phyloP scores from a whole-genome alignment of 2,113 vertebrate species.

The Tetrax tetrax region DNA sequence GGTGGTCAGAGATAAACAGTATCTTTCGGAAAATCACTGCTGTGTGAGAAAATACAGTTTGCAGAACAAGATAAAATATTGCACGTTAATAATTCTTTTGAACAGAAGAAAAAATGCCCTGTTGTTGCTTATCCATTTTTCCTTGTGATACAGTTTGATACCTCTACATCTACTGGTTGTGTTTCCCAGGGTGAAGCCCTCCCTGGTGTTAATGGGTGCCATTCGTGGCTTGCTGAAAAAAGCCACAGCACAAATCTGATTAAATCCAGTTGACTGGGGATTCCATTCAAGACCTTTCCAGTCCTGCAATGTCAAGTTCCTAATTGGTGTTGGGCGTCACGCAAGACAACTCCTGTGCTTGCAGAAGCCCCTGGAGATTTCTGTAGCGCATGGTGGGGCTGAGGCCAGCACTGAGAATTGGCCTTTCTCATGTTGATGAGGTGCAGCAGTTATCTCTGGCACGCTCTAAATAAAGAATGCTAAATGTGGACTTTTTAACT shows the following conservation, averaged over 20 bases:
- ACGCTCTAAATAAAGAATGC: not conserved
- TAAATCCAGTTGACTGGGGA: not conserved
- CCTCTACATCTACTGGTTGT: not conserved
- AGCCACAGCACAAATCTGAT: not conserved
- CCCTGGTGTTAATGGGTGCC: not conserved
- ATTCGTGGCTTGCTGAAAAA: not conserved
- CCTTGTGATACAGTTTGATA: not conserved
- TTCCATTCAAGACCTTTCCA: not conserved
- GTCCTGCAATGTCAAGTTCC: not conserved
- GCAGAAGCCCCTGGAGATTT: not conserved
- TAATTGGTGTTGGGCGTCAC: not conserved
- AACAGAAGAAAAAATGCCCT: not conserved
- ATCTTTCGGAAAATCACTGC: not conserved
- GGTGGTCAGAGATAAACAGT: not conserved
- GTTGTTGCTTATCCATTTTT: not conserved
- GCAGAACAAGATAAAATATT: not conserved
- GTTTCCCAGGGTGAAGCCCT: not conserved
- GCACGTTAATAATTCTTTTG: not conserved
- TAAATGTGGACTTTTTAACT: not conserved
- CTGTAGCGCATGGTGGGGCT: accelerated
- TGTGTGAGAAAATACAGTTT: not conserved
- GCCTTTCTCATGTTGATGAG: not conserved
- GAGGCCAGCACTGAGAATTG: not conserved
- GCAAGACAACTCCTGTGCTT: accelerated
- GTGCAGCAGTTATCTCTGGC: not conserved